A percentile compares a stretch with the other conserved stretches of the same genome.
These are phyloP conservation scores for Cheracebus regulus DNA, from an alignment of 2,797 vertebrate genomes.

Conservation along the genomic window DNA sequence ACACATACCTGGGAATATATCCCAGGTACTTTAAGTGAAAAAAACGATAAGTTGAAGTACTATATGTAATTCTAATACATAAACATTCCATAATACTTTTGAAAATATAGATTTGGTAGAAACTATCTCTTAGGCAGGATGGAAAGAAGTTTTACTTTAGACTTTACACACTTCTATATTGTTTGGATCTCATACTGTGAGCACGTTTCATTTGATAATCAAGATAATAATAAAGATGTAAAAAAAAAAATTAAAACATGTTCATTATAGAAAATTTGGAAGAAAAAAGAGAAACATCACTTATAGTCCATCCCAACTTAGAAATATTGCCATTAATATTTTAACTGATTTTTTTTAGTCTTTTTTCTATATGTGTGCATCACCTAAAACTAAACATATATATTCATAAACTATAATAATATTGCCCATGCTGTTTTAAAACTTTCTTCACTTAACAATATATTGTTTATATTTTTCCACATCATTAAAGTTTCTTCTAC, in stretches of 20 bases:
- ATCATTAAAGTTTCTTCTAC: conserved; percentile 26
- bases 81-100: background rate
- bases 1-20: background rate
- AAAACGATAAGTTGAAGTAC: background rate
- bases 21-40: background rate
- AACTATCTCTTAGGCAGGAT: background rate
- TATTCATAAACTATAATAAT: conserved; percentile 47
- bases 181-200: background rate
- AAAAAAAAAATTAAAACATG: background rate
- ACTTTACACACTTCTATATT: background rate
- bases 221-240: background rate
- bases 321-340: background rate
- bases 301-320: background rate
- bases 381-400: background rate
- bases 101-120: background rate
- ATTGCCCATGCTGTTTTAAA: background rate
- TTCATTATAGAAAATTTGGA: background rate
- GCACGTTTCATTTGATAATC: conserved; percentile 22
- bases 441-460: conserved; percentile 29
- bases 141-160: background rate
- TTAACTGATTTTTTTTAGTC: conserved; percentile 1
- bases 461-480: conserved; percentile 43
- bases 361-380: background rate
- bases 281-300: background rate
- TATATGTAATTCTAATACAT: background rate